These are phyloP conservation scores for Enteromius radiatus DNA, from an alignment of 2,797 vertebrate genomes.

Conservation along the genomic window DNA sequence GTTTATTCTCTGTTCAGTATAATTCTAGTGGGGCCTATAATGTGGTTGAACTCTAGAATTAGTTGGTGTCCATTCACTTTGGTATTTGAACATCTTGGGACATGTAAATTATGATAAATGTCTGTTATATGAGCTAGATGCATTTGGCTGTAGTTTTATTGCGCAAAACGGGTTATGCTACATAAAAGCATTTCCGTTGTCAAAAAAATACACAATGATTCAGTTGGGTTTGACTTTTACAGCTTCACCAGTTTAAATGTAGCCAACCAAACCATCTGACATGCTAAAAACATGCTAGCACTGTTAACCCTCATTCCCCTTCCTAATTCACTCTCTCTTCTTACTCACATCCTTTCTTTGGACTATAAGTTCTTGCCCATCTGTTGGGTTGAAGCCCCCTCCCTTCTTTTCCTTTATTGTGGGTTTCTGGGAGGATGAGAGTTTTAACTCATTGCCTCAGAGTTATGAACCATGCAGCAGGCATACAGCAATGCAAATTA, in stretches of 20 bases:
- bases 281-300: slow-evolving; percentile 17
- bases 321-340: not conserved
- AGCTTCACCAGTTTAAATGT: not conserved
- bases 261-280: slow-evolving; percentile 1
- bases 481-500: slow-evolving; percentile 40
- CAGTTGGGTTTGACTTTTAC: slow-evolving; percentile 21
- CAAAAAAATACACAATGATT: not conserved
- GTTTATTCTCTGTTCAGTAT: slow-evolving; percentile 50
- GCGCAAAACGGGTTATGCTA: not conserved
- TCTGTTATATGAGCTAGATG: not conserved
- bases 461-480: slow-evolving; percentile 51
- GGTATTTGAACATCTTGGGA: not conserved
- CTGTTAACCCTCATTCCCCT: slow-evolving; percentile 16
- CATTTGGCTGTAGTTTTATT: not conserved
- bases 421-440: slow-evolving; percentile 46
- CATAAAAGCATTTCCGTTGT: slow-evolving; percentile 4
- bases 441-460: slow-evolving; percentile 52
- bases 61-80: slow-evolving; percentile 47
- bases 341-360: slow-evolving; percentile 7
- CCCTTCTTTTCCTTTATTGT: slow-evolving; percentile 53
- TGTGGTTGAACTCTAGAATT: slow-evolving; percentile 55
- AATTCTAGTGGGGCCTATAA: slow-evolving; percentile 40
- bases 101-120: not conserved
- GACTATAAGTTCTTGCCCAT: slow-evolving; percentile 38
- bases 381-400: slow-evolving; percentile 11